Evolutionary conservation across 2,797 vertebrate genomes (phyloP).

Genomic region (Eulemur albifrons): DNA sequence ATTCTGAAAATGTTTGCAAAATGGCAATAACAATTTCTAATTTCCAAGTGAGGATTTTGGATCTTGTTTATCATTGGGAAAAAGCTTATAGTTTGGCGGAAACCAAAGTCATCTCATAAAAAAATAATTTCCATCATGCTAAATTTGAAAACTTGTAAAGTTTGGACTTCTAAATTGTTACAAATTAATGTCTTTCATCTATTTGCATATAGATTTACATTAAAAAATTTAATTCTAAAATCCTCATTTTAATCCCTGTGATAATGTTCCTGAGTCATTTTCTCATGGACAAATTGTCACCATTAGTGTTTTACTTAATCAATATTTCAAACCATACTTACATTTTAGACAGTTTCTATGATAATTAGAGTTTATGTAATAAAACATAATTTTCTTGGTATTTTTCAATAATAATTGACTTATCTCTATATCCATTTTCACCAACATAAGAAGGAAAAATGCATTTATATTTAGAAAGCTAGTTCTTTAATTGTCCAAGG

Average conservation of each 20-base stretch:
- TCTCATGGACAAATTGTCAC: background rate
- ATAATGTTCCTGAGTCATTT: background rate
- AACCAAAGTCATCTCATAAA: background rate
- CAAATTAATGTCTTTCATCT: background rate
- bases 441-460: background rate
- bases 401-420: background rate
- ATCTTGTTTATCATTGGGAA: background rate
- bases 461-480: background rate
- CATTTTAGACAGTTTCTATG: background rate
- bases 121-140: background rate
- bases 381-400: background rate
- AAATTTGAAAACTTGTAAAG: background rate
- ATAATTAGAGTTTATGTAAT: background rate
- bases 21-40: conserved; percentile 22
- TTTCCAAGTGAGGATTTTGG: background rate
- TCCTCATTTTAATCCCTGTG: background rate
- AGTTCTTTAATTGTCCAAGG: background rate
- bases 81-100: background rate
- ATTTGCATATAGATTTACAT: background rate
- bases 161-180: background rate
- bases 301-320: background rate
- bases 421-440: background rate
- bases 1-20: conserved; percentile 63
- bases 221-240: background rate
- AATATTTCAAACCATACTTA: background rate